phyloP scores from a whole-genome alignment of 2,888 invertebrate species.

The Eupithecia dodoneata region DNA sequence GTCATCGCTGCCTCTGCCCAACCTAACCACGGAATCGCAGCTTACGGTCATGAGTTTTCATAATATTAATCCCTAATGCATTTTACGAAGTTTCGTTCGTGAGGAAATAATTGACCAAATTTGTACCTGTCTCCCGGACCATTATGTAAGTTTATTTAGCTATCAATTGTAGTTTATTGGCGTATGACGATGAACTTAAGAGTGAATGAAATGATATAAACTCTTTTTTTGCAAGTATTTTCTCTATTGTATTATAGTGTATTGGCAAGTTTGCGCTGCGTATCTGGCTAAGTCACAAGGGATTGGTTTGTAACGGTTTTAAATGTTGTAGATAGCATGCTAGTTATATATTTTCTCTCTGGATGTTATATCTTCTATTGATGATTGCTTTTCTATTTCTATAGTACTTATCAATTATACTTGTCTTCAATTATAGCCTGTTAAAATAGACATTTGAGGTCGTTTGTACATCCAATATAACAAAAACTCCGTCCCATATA shows the following conservation, averaged over 20 bases:
- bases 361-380: constrained; percentile 15
- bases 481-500: background rate
- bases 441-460: background rate
- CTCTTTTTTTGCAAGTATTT: background rate
- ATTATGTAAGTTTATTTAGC: too few species aligned
- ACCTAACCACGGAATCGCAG: too few species aligned
- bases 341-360: constrained; percentile 22
- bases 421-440: background rate
- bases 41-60: too few species aligned
- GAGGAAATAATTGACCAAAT: too few species aligned
- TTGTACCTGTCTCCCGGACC: too few species aligned
- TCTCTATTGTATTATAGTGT: background rate
- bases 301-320: constrained; percentile 18
- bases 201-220: background rate
- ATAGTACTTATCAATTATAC: constrained; percentile 6
- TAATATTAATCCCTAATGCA: too few species aligned
- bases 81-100: too few species aligned
- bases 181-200: background rate
- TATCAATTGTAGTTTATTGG: background rate
- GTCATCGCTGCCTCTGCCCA: too few species aligned
- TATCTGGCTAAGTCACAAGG: constrained; percentile 9
- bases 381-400: background rate
- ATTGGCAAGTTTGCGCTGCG: constrained; percentile 1
- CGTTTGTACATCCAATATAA: background rate
- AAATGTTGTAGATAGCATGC: constrained; percentile 46